phyloP scores from a whole-genome alignment of 2,888 invertebrate genomes.

The Agriopis leucophaearia region DNA sequence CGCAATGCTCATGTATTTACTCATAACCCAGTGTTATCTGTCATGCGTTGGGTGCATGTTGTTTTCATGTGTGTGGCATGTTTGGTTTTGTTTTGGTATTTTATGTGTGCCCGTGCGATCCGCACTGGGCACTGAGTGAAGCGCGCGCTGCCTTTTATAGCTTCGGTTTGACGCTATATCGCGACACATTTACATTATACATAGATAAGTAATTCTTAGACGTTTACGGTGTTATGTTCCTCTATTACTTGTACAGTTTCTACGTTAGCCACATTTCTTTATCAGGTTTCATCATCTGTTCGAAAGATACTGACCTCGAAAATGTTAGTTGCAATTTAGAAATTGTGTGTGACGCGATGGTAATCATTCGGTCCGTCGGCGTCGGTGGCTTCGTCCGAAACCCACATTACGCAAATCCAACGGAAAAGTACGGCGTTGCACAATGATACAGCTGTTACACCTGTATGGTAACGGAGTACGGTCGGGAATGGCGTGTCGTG shows the following conservation, averaged over 20 bases:
- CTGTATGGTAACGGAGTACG: constrained; percentile 58
- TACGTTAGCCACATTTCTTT: not conserved
- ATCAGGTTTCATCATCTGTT: not conserved
- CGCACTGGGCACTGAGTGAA: constrained; percentile 75
- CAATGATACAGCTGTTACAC: constrained; percentile 32
- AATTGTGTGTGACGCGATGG: constrained; percentile 24
- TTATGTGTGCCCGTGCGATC: constrained; percentile 79
- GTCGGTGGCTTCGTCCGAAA: constrained; percentile 29
- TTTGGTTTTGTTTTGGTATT: constrained; percentile 51
- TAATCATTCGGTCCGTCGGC: not conserved
- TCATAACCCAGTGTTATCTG: constrained; percentile 39
- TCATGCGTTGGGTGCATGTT: constrained; percentile 31
- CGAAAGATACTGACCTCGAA: constrained; percentile 6
- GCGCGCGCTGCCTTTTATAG: constrained; percentile 72
- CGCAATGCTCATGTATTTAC: constrained; percentile 26
- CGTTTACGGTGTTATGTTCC: constrained; percentile 41
- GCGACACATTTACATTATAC: constrained; percentile 48
- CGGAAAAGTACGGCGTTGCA: constrained; percentile 67
- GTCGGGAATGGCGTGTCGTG: constrained; percentile 52
- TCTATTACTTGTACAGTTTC: constrained; percentile 14
- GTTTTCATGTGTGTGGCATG: constrained; percentile 20
- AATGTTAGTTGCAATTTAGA: constrained; percentile 10
- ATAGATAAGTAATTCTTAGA: constrained; percentile 45
- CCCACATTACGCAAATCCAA: constrained; percentile 62
- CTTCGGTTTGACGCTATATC: constrained; percentile 55